Conservation (phyloP, 2,797 vertebrate species). For the Sebastes umbrosus region DNA sequence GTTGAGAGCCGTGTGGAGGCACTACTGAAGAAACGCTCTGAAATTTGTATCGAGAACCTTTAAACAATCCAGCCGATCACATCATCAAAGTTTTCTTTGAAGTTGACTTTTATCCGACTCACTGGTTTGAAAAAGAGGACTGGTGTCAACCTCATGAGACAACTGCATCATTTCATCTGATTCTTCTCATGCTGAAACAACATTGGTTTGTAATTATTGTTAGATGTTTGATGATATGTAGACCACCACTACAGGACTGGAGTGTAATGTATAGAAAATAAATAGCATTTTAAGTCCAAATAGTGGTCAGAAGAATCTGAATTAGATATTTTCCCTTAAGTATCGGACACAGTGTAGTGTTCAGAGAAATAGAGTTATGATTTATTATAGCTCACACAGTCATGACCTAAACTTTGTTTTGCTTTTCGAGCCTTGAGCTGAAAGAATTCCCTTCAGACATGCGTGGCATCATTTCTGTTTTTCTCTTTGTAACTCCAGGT, state of each 20-base stretch:
- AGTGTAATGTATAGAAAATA: background rate
- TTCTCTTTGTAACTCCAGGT: constrained; percentile 78
- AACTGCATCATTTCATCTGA: background rate
- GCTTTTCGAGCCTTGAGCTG: constrained; percentile 18
- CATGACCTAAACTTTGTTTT: constrained; percentile 16
- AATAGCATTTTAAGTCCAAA: constrained; percentile 1
- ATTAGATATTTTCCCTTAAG: background rate
- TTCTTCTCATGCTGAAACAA: constrained; percentile 8
- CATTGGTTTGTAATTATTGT: background rate
- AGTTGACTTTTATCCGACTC: background rate
- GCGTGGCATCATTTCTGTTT: constrained; percentile 11
- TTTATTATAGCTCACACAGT: background rate
- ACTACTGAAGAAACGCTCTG: no score
- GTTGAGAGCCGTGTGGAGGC: no score
- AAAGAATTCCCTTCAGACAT: constrained; percentile 15
- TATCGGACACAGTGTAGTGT: background rate
- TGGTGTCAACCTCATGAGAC: background rate
- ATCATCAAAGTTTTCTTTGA: constrained; percentile 16
- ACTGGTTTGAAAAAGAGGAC: constrained; percentile 3
- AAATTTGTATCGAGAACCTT: no score
- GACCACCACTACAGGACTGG: background rate
- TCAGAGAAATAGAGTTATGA: background rate
- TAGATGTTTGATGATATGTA: background rate
- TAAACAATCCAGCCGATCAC: background rate
- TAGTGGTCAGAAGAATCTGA: background rate